Percentiles rank a stretch among this genome's conserved stretches.
phyloP scores from a whole-genome alignment of 2,113 vertebrate genomes.

The Tor tambroides region DNA sequence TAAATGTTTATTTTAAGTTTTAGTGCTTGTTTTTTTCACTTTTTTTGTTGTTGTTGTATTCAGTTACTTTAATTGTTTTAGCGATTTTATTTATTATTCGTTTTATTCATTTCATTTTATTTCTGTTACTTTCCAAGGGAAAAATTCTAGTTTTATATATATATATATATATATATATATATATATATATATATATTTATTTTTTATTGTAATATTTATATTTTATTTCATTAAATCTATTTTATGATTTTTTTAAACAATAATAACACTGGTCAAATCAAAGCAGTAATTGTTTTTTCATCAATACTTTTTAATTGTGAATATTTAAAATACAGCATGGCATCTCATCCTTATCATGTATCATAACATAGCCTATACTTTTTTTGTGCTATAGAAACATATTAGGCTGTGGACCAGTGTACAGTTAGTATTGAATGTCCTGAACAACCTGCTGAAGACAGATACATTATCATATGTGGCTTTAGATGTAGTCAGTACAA shows the following conservation, averaged over 20 bases:
- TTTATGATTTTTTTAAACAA: neutral
- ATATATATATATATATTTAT: neutral
- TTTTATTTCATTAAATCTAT: neutral
- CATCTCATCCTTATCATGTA: neutral
- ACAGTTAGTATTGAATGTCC: neutral
- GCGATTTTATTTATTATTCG: neutral
- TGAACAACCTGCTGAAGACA: neutral
- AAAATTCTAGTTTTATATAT: neutral
- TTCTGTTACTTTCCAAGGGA: neutral
- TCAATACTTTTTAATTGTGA: neutral
- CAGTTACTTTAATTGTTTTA: neutral
- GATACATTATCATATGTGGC: slow-evolving; percentile 3
- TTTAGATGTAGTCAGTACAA: slow-evolving; percentile 3
- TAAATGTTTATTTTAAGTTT: neutral
- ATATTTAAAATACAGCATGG: neutral
- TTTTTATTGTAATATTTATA: neutral
- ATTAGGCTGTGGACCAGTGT: neutral
- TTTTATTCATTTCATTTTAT: neutral
- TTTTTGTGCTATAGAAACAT: neutral
- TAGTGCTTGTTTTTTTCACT: neutral
- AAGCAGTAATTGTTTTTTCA: neutral
- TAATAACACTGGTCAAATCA: neutral
- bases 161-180: neutral
- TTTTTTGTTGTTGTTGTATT: neutral
- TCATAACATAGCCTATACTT: neutral